A percentile compares a stretch with the other conserved stretches of the same genome.
These are phyloP conservation scores for Lutra lutra DNA, from an alignment of 2,797 vertebrate genomes.

Conservation along the genomic window DNA sequence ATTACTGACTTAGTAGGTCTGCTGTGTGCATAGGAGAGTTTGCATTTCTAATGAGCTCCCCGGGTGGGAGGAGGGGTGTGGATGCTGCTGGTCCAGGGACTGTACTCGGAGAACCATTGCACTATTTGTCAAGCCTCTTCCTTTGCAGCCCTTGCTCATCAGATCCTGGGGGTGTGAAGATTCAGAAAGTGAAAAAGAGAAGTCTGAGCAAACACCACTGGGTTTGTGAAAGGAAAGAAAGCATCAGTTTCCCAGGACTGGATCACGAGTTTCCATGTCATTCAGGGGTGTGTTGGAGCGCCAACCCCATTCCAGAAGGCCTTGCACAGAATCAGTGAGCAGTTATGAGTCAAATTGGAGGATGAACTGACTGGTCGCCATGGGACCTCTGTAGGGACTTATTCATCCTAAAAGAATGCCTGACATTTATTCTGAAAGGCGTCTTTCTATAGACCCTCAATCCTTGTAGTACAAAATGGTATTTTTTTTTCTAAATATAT, in stretches of 20 bases:
- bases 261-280: not conserved
- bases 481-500: constrained; percentile 41
- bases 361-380: not conserved
- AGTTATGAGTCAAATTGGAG: not conserved
- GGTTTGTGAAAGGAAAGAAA: not conserved
- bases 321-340: not conserved
- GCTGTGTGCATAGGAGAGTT: not conserved
- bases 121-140: not conserved
- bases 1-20: not conserved
- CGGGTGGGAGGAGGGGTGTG: fast-evolving
- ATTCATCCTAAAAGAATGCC: constrained; percentile 85
- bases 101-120: not conserved
- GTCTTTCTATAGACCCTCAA: constrained; percentile 79
- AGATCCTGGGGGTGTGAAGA: not conserved
- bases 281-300: not conserved
- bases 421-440: constrained; percentile 86
- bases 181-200: not conserved
- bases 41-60: not conserved
- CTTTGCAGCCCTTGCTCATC: not conserved
- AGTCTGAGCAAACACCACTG: not conserved
- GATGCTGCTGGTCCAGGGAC: not conserved
- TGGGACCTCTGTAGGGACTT: constrained; percentile 65
- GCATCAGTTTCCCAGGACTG: not conserved
- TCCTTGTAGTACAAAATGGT: constrained; percentile 60
- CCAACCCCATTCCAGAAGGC: not conserved